phyloP scores from a whole-genome alignment of 92 coral and sea anemone genomes.

The Meandrina meandrites region DNA sequence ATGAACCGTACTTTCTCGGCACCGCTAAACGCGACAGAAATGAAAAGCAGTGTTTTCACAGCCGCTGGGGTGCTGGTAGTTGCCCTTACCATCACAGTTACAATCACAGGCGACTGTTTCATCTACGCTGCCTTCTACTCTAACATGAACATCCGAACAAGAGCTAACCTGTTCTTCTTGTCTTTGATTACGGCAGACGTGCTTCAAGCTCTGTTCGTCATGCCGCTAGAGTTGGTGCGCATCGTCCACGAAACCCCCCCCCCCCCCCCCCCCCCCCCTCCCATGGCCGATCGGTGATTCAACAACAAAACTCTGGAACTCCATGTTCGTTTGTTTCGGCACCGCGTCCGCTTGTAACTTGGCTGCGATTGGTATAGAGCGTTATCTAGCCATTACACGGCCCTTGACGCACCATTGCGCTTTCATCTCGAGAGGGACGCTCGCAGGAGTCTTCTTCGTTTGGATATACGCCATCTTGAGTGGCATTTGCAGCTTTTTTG shows the following conservation, averaged over 20 bases:
- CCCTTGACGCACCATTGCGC: constrained; percentile 46
- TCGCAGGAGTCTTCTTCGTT: constrained; percentile 7
- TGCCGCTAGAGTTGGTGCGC: constrained; percentile 43
- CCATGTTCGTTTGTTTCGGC: constrained; percentile 46
- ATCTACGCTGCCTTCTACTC: constrained; percentile 39
- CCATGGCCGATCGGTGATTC: constrained; percentile 41
- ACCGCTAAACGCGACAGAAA: neutral
- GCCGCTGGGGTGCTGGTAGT: constrained; percentile 29
- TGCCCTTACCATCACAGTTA: constrained; percentile 18
- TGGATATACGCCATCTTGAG: constrained; percentile 45
- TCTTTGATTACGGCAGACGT: constrained; percentile 55
- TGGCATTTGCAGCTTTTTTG: constrained; percentile 40
- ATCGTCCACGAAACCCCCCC: constrained; percentile 18
- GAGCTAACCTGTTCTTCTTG: constrained; percentile 47
- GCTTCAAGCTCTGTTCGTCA: constrained; percentile 39
- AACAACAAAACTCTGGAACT: constrained; percentile 48
- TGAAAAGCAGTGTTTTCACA: constrained; percentile 25
- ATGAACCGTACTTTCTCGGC: neutral
- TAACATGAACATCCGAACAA: constrained; percentile 27
- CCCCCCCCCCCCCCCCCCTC: too few relatives aligned
- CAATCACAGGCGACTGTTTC: constrained; percentile 41
- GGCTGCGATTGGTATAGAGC: constrained; percentile 42
- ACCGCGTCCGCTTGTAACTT: constrained; percentile 45
- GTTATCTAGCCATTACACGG: constrained; percentile 38
- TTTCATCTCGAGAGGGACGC: constrained; percentile 16